Conservation (phyloP, 2,888 invertebrate species). For the Hydrotaea cyrtoneurina region DNA sequence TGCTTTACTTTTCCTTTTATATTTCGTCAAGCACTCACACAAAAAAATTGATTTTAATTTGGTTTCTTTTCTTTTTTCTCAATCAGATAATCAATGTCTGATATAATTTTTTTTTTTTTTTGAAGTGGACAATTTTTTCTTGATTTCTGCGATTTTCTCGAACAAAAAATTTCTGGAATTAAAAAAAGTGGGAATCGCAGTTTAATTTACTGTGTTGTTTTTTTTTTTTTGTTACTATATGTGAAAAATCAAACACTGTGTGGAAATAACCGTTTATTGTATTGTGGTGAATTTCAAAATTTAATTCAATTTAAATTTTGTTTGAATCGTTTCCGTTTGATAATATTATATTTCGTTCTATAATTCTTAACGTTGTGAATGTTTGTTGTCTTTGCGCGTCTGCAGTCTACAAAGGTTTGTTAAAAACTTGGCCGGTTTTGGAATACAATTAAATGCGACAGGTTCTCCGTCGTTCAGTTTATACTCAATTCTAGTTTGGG, state of each 20-base stretch:
- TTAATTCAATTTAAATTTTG: conserved; percentile 23
- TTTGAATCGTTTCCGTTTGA: not conserved
- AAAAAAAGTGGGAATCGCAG: not conserved
- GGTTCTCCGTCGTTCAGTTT: conserved; percentile 57
- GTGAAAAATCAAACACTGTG: not conserved
- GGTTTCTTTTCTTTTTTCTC: conserved; percentile 24
- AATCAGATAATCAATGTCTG: not conserved
- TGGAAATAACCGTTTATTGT: not conserved
- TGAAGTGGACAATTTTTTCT: not conserved
- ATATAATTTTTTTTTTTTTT: conserved; percentile 35
- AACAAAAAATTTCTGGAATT: conserved; percentile 50
- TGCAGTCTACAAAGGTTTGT: conserved; percentile 69
- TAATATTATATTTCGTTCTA: not conserved
- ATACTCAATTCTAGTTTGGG: conserved; percentile 49
- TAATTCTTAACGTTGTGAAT: conserved; percentile 37
- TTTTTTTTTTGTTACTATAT: conserved; percentile 10
- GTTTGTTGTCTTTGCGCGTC: conserved; percentile 64
- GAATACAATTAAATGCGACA: conserved; percentile 66
- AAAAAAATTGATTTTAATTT: conserved; percentile 24
- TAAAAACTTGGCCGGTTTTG: conserved; percentile 65
- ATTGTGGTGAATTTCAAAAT: not conserved
- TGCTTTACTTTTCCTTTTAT: conserved; percentile 32
- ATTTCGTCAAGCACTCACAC: conserved; percentile 32
- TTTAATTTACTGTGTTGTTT: not conserved
- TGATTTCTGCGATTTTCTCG: conserved; percentile 22